Conservation (phyloP, 2,113 vertebrate genomes). For the Cinclus mexicanus region DNA sequence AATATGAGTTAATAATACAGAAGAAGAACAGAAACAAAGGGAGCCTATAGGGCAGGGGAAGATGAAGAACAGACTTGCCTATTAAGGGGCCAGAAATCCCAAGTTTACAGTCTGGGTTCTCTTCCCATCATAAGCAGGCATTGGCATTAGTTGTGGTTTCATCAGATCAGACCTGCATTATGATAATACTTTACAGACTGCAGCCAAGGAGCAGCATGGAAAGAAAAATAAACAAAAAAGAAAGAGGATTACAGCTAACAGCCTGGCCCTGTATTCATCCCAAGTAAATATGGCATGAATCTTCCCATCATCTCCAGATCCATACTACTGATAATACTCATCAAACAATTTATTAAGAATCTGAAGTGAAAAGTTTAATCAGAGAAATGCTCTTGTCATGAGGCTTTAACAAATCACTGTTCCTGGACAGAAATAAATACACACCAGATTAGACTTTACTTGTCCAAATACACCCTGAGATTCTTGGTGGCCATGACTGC, state of each 20-base stretch:
- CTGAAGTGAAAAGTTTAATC: constrained; percentile 66
- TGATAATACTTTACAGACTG: not conserved
- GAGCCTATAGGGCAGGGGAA: not conserved
- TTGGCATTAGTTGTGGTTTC: not conserved
- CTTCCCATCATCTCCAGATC: constrained; percentile 59
- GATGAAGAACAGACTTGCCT: not conserved
- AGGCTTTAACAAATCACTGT: constrained; percentile 68
- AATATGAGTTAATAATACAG: not conserved
- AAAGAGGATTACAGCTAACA: not conserved
- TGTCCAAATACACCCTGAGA: constrained; percentile 71
- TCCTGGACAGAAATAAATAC: constrained; percentile 71
- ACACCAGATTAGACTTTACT: constrained; percentile 59
- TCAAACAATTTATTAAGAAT: constrained; percentile 67
- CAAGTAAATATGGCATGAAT: constrained; percentile 57
- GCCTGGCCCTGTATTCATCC: constrained; percentile 33
- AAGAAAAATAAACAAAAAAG: not conserved
- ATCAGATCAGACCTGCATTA: not conserved
- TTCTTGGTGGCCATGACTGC: constrained; percentile 72
- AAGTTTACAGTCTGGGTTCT: not conserved
- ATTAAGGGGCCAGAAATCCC: not conserved
- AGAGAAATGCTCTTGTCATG: constrained; percentile 67
- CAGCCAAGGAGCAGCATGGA: not conserved
- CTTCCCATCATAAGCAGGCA: not conserved
- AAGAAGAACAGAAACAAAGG: not conserved
- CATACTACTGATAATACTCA: constrained; percentile 62